phyloP scores from a whole-genome alignment of 64 coral and sea anemone genomes.

The Pachyseris speciosa region DNA sequence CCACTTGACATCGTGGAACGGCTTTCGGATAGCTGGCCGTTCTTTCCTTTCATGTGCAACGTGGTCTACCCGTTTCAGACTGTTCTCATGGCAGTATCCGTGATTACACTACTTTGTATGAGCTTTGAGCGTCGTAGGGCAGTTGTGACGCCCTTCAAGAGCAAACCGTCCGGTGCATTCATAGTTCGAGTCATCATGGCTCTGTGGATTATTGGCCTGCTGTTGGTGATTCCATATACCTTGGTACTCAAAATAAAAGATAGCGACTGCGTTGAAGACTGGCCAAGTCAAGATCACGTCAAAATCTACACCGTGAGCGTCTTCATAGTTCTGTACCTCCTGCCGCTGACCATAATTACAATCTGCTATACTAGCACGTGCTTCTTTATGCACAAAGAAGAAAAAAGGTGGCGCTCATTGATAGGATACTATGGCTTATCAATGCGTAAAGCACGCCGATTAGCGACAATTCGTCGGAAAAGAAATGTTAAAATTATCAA shows the following conservation, averaged over 20 bases:
- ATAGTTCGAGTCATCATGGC: slow-evolving; percentile 46
- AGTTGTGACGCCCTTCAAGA: slow-evolving; percentile 68
- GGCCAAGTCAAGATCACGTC: slow-evolving; percentile 32
- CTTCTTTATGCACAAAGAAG: neutral
- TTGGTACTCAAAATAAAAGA: slow-evolving; percentile 52
- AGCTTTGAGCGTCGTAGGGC: slow-evolving; percentile 74
- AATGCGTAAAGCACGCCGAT: too few relatives aligned
- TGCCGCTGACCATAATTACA: slow-evolving; percentile 22
- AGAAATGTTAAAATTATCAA: slow-evolving; percentile 56
- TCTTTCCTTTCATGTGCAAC: slow-evolving; percentile 73
- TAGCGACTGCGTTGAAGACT: slow-evolving; percentile 31
- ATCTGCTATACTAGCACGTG: slow-evolving; percentile 1
- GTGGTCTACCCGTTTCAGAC: slow-evolving; percentile 89
- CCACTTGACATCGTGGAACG: slow-evolving; percentile 81
- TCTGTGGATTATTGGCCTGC: slow-evolving; percentile 47
- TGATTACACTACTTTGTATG: slow-evolving; percentile 87
- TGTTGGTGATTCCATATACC: slow-evolving; percentile 80
- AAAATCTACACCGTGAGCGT: slow-evolving; percentile 17
- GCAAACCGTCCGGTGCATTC: slow-evolving; percentile 24
- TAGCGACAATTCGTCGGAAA: neutral
- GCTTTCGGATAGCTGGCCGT: slow-evolving; percentile 43
- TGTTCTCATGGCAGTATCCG: slow-evolving; percentile 84
- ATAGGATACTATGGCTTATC: neutral
- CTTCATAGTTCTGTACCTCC: slow-evolving; percentile 17
- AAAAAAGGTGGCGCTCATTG: neutral